These are phyloP conservation scores for Oscarella lobularis DNA, from an alignment of 37 sponge, comb jelly and placozoan genomes.

Conservation along the genomic window DNA sequence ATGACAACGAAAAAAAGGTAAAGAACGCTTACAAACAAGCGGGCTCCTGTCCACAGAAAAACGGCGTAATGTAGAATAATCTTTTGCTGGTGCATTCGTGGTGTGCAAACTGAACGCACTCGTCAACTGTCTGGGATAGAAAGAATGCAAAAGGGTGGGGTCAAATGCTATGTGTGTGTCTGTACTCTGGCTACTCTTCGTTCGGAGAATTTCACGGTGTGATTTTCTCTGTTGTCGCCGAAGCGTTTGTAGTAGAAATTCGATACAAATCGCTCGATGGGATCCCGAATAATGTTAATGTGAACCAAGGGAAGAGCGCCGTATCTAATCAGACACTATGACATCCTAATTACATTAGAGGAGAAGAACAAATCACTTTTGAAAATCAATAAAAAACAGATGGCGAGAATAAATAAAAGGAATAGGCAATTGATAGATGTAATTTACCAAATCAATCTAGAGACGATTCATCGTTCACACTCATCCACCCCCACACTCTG, in stretches of 20 bases:
- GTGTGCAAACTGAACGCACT: background rate
- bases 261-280: background rate
- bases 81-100: background rate
- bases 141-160: background rate
- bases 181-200: background rate
- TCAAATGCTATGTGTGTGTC: background rate
- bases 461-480: background rate
- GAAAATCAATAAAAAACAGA: background rate
- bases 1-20: background rate
- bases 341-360: too few relatives aligned
- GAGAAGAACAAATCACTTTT: too few relatives aligned
- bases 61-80: conserved; percentile 2
- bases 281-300: conserved; percentile 4
- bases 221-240: background rate
- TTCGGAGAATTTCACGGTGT: background rate
- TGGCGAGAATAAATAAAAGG: conserved; percentile 4
- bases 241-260: background rate
- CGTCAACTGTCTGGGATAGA: background rate
- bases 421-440: background rate
- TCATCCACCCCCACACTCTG: background rate
- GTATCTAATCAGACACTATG: background rate
- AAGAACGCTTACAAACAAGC: background rate
- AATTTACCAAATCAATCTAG: background rate
- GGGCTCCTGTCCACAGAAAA: background rate
- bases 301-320: background rate